Evolutionary conservation across 2,888 invertebrate species (phyloP).

Genomic region (Cacoxenus indagator): DNA sequence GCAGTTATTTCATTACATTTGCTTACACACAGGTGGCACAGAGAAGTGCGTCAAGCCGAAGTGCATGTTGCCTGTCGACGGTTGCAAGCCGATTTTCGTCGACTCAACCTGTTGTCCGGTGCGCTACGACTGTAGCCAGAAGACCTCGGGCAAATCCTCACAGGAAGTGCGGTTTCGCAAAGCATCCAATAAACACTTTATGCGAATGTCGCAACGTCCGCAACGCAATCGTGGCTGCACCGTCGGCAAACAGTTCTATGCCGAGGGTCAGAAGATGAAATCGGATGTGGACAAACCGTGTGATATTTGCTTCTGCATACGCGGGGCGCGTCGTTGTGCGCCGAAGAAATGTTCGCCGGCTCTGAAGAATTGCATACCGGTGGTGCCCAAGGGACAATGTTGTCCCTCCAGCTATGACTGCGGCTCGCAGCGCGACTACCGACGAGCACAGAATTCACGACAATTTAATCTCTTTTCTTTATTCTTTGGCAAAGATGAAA

Average conservation of each 20-base stretch:
- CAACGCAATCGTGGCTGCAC: conserved; percentile 74
- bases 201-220: conserved; percentile 64
- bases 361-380: conserved; percentile 81
- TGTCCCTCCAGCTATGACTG: conserved; percentile 89
- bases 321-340: conserved; percentile 81
- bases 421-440: conserved; percentile 73
- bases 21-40: conserved; percentile 72
- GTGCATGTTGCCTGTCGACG: conserved; percentile 82
- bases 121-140: conserved; percentile 78
- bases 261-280: conserved; percentile 80
- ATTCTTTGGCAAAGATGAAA: conserved; percentile 65
- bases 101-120: conserved; percentile 81
- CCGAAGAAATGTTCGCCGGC: conserved; percentile 83
- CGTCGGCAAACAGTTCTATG: conserved; percentile 74
- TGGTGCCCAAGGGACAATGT: conserved; percentile 83
- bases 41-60: conserved; percentile 84
- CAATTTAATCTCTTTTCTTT: conserved; percentile 68
- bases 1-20: neutral
- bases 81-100: conserved; percentile 72
- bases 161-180: conserved; percentile 65
- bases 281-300: conserved; percentile 73
- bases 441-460: conserved; percentile 60
- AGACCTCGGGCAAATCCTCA: conserved; percentile 65
- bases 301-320: conserved; percentile 85
- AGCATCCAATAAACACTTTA: conserved; percentile 66